Evolutionary conservation across 2,888 invertebrate genomes (phyloP).

Genomic region (Amblyteles armatorius): DNA sequence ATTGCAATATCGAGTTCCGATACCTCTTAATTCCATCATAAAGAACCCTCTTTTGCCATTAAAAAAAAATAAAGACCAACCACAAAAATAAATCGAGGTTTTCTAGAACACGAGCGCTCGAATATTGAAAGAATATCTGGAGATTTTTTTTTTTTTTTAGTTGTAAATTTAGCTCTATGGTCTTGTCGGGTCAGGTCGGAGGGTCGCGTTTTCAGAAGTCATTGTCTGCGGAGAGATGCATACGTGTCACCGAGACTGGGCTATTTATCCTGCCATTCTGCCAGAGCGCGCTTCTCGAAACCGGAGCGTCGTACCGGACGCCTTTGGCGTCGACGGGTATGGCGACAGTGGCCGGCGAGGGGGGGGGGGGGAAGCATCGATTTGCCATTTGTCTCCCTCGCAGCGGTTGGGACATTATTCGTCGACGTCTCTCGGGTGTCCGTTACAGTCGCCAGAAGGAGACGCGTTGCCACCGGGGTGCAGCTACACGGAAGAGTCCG

Average conservation of each 20-base stretch:
- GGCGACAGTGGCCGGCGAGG: conserved; percentile 33
- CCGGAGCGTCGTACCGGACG: conserved; percentile 35
- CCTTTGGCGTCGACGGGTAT: conserved; percentile 32
- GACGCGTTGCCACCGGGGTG: conserved; percentile 25
- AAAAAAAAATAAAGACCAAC: neutral
- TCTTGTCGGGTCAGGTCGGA: neutral
- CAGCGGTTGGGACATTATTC: conserved; percentile 77
- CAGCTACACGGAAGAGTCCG: neutral
- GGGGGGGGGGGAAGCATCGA: conserved; percentile 74
- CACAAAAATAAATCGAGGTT: neutral
- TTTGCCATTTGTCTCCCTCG: conserved; percentile 81
- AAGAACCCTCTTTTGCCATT: neutral
- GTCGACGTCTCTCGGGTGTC: conserved; percentile 66
- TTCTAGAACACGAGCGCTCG: neutral
- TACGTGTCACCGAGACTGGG: neutral
- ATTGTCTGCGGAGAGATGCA: conserved; percentile 20
- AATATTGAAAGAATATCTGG: neutral
- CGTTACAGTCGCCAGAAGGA: conserved; percentile 33
- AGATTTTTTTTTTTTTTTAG: neutral
- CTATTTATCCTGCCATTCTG: conserved; percentile 38
- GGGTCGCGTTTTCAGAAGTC: neutral
- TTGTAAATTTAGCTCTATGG: neutral
- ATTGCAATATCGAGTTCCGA: conserved; percentile 26
- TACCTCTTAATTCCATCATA: conserved; percentile 3
- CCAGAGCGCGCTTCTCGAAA: conserved; percentile 22